Percentiles rank a stretch among this genome's conserved stretches.
Conservation (phyloP, 2,113 vertebrate genomes). For the Sinosuthora webbiana region DNA sequence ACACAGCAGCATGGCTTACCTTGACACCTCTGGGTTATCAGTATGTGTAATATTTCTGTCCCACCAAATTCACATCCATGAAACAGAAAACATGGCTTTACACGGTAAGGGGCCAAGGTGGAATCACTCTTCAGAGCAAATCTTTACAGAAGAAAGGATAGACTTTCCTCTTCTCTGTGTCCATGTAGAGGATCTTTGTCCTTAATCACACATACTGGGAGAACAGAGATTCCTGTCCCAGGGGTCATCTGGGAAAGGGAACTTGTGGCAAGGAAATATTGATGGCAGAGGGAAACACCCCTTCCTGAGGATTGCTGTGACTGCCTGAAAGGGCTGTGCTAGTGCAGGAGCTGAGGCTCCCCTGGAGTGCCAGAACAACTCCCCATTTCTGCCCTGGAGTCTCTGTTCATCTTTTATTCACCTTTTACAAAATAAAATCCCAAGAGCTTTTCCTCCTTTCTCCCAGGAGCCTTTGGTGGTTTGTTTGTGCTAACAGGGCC, state of each 20-base stretch:
- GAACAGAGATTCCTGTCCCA: neutral
- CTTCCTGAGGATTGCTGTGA: neutral
- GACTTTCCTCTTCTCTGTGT: neutral
- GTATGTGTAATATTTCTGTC: neutral
- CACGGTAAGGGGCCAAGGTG: rapidly evolving
- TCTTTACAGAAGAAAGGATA: neutral
- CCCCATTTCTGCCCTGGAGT: neutral
- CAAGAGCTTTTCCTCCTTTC: neutral
- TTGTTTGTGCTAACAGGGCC: neutral
- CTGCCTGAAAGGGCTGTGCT: neutral
- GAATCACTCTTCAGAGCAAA: neutral
- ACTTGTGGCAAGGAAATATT: neutral
- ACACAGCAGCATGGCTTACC: neutral
- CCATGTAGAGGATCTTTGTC: neutral
- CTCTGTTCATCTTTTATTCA: neutral
- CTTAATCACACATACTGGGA: neutral
- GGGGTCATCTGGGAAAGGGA: neutral
- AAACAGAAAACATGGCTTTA: neutral
- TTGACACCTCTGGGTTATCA: neutral
- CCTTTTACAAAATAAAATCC: neutral
- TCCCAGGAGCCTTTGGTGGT: neutral
- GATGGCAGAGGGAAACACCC: neutral
- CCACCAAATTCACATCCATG: neutral
- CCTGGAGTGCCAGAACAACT: rapidly evolving
- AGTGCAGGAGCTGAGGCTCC: neutral